These are phyloP conservation scores for Phrynocephalus forsythii DNA, from an alignment of 2,797 vertebrate species.

Conservation along the genomic window DNA sequence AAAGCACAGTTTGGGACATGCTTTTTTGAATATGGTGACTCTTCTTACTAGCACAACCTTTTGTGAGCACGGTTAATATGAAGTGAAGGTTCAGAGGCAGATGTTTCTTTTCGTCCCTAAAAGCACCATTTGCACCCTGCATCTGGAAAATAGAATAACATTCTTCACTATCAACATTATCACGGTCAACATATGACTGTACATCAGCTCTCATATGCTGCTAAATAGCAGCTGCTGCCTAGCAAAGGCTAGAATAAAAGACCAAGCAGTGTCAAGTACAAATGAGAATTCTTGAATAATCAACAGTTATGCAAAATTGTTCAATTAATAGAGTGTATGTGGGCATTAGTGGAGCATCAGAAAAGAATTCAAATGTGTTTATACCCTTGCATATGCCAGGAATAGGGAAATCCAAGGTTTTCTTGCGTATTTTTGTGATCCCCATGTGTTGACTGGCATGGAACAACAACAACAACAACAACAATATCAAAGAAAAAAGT, in stretches of 20 bases:
- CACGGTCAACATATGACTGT: neutral
- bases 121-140: neutral
- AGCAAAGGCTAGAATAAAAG: neutral
- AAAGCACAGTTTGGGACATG: too few species aligned
- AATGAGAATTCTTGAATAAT: neutral
- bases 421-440: neutral
- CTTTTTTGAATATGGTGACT: too few species aligned
- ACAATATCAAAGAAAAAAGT: too few species aligned
- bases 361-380: constrained; percentile 1
- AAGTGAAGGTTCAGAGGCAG: neutral
- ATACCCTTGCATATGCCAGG: neutral
- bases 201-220: neutral
- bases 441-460: neutral
- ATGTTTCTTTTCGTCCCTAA: neutral
- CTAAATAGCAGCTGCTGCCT: neutral
- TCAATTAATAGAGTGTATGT: neutral
- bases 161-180: neutral
- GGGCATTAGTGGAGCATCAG: neutral
- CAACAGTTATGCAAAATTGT: neutral
- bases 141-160: neutral
- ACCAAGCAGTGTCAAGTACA: neutral
- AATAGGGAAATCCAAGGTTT: neutral
- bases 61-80: neutral
- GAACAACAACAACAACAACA: too few species aligned
- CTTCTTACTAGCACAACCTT: neutral